These are phyloP conservation scores for Drosophila suboccidentalis DNA, from an alignment of 2,888 invertebrate species.

Conservation along the genomic window DNA sequence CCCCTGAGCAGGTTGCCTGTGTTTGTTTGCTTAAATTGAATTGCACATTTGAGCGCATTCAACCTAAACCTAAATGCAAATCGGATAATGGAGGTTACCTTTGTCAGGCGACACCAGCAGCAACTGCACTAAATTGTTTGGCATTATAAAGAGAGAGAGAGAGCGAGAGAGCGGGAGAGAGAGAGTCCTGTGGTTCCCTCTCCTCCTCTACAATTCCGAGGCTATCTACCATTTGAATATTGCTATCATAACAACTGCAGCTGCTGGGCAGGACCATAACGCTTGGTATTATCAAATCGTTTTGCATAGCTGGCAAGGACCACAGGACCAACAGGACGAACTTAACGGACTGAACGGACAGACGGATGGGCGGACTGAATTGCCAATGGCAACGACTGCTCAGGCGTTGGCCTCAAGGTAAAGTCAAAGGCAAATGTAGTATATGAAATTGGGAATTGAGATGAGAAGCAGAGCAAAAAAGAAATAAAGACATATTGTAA, in stretches of 20 bases:
- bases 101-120: constrained; percentile 64
- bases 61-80: constrained; percentile 78
- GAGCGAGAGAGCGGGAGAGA: too few relatives aligned
- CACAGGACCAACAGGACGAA: constrained; percentile 5
- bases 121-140: constrained; percentile 75
- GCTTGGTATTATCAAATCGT: constrained; percentile 68
- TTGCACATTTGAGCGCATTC: constrained; percentile 83
- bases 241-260: constrained; percentile 79
- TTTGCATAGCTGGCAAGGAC: constrained; percentile 62
- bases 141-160: constrained; percentile 57
- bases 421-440: constrained; percentile 71
- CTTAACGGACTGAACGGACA: not conserved
- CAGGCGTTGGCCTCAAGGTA: constrained; percentile 59
- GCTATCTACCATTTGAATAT: constrained; percentile 13
- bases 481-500: constrained; percentile 81
- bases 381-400: constrained; percentile 28
- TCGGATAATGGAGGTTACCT: constrained; percentile 79
- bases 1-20: constrained; percentile 7
- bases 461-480: constrained; percentile 21
- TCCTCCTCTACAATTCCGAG: not conserved
- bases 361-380: constrained; percentile 10
- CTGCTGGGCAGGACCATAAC: constrained; percentile 65
- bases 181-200: not conserved
- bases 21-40: constrained; percentile 78
- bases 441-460: not conserved